phyloP scores from a whole-genome alignment of 2,888 invertebrate genomes.

The Gonocerus acuteangulatus region DNA sequence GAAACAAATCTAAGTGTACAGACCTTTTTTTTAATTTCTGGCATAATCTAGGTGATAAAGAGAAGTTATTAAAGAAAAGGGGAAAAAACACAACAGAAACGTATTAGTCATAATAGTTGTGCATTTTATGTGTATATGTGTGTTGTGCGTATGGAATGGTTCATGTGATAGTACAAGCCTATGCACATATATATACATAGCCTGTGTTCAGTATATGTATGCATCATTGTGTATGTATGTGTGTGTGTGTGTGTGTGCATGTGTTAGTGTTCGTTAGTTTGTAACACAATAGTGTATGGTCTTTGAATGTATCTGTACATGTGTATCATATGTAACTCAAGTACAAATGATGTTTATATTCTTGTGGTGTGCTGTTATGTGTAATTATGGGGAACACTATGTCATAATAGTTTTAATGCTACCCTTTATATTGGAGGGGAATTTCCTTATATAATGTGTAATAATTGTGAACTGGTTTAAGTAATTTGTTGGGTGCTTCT shows the following conservation, averaged over 20 bases:
- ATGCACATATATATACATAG: too few relatives aligned
- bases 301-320: background rate
- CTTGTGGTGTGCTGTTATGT: constrained; percentile 14
- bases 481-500: constrained; percentile 31
- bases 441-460: constrained; percentile 18
- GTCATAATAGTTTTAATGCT: constrained; percentile 6
- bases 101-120: too few relatives aligned
- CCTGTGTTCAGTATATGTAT: too few relatives aligned
- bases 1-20: background rate
- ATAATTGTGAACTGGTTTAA: constrained; percentile 18
- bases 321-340: background rate
- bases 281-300: background rate
- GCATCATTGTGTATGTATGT: background rate
- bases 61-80: too few relatives aligned
- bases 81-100: too few relatives aligned
- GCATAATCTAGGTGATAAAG: too few relatives aligned
- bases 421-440: constrained; percentile 14
- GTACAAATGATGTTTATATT: constrained; percentile 3
- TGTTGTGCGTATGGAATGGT: too few relatives aligned
- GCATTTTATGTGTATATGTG: too few relatives aligned
- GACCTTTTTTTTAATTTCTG: background rate
- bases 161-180: too few relatives aligned
- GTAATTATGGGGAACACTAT: constrained; percentile 17
- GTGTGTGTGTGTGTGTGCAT: background rate
- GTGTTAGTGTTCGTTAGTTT: background rate